Evolutionary conservation across 2,888 invertebrate genomes (phyloP), one percentile per base, ranked within the genome.

Genomic region (Nomada lathburiana): DNA sequence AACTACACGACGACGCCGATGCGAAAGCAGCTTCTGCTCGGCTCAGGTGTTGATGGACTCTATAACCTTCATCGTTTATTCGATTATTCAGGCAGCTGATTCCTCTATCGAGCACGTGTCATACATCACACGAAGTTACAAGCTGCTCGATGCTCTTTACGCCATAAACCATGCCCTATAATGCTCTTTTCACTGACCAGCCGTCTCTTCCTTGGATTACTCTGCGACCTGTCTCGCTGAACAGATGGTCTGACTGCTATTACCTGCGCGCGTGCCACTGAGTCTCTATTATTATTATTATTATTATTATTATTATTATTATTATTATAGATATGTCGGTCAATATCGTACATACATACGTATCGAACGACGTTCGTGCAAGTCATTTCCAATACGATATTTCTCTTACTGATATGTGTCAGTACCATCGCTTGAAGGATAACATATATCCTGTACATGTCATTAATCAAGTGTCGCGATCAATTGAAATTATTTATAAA

Each of bases 141-240:
- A 85, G 75, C 67, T 64, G 47, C 79, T 71, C 67, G 74, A 52
- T 70, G 83, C 85, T 88, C 84, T 90, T 89, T 89, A 75, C 76
- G 89, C 88, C 82, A 89, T 89, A 91, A 92, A 91, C 86, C 85
- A 88, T 81, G 78, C 73, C 20, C 83, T 75, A 84, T 88, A 88
- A 89, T 85, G 80, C 84, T 69, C 76, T 82, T 73, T 73, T 70
- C 73, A 59, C 65, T 65, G 23, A 4, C 29, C 65, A 67, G 59
- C 64, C 57, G 64, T 62, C 82, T 78, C 79, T 55, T 65, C 71
- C n/a, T 26, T 57, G 74, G 75, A 63, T 79, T 71, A 36, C 78
- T 60, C 60, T 55, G 16, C 23, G 42, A 44, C 69, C 50, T 53
- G 47, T 16, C 11, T 36, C 18, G 69, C 53, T 53, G 53, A 23